Evolutionary conservation across 1,140 invertebrate genomes (phyloP), one percentile per base, ranked within the genome.

Genomic region (Oscheius sp.): DNA sequence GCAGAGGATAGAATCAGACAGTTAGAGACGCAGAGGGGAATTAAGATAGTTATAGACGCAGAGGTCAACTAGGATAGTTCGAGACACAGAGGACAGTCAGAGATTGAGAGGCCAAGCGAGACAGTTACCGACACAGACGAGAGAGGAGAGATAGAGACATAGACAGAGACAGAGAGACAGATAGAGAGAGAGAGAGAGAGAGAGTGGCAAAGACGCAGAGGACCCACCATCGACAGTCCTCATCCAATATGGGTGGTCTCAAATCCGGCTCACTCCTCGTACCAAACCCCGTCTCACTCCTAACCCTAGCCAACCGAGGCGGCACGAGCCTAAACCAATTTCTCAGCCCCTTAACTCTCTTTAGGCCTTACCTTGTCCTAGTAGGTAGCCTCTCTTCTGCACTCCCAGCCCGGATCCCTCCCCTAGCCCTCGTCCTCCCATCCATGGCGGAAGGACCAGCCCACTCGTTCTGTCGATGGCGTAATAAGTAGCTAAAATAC

Each of bases 251-350:
- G 46, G 76, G 76, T 45, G 80, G 78, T 73, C 74, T 79, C 65
- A 80, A 71, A 75, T 79, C 84, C 31, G 78, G 80, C 58, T 80
- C 82, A 76, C 52, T 85, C 79, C 59, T 77, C 59, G 74, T 82
- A 79, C 77, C 85, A 80, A 77, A 77, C 61, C 73, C 69, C 29
- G 76, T 64, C 72, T 84, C 74, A 67, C 61, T 77, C 64, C 79
- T 63, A 15, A 77, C 69, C 15, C 82, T 62, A 23, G 73, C 35
- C 32, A 80, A 29, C 52, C 79, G 66, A 13, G 83, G 79, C 63
- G 59, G 67, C 31, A 67, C 68, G 28, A 69, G 63, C 58, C 20
- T 28, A 34, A 15, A 36, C 18, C 32, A 7, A 1, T 65, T 20
- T 18, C 4, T 28, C n/a, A 61, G 10, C 20, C 2, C 7, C 63